These are phyloP conservation scores for Drosophila ananassae DNA, from an alignment of 1,140 invertebrate genomes.

Conservation along the genomic window DNA sequence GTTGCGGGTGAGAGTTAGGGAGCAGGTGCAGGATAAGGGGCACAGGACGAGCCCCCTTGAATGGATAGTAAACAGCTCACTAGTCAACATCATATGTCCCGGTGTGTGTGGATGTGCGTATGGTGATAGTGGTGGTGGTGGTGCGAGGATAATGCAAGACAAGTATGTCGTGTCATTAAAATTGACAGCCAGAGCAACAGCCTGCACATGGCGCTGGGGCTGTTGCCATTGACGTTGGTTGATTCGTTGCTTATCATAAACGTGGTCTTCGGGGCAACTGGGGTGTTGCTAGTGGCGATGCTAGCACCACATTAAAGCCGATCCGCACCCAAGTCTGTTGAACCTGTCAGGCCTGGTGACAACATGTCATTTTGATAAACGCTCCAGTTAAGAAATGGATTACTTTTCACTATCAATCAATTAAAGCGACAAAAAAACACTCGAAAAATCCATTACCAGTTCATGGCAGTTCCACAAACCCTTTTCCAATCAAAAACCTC, in stretches of 20 bases:
- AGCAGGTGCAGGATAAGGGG: not conserved
- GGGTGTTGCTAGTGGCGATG: slow-evolving; percentile 8
- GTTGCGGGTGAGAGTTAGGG: slow-evolving; percentile 1
- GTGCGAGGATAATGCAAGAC: slow-evolving; percentile 44
- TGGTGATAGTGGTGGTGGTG: not conserved
- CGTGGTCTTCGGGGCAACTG: not conserved
- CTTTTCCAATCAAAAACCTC: slow-evolving; percentile 19
- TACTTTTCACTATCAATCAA: slow-evolving; percentile 44
- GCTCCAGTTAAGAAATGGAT: slow-evolving; percentile 58
- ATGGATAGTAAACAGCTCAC: slow-evolving; percentile 27
- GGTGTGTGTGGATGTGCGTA: not conserved
- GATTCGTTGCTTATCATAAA: slow-evolving; percentile 40
- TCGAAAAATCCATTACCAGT: slow-evolving; percentile 54
- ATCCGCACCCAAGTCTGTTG: slow-evolving; percentile 18
- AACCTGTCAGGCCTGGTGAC: slow-evolving; percentile 55
- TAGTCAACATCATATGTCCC: slow-evolving; percentile 42
- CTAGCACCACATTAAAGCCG: slow-evolving; percentile 21
- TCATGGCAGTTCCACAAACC: slow-evolving; percentile 43
- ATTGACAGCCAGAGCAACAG: slow-evolving; percentile 64
- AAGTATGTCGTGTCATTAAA: slow-evolving; percentile 67
- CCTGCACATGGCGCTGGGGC: slow-evolving; percentile 61
- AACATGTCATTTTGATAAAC: slow-evolving; percentile 68
- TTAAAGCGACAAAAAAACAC: slow-evolving; percentile 41
- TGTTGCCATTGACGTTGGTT: slow-evolving; percentile 53
- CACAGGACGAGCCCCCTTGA: not conserved